phyloP scores from a whole-genome alignment of 1,140 invertebrate genomes.

The Bombus terrestris region DNA sequence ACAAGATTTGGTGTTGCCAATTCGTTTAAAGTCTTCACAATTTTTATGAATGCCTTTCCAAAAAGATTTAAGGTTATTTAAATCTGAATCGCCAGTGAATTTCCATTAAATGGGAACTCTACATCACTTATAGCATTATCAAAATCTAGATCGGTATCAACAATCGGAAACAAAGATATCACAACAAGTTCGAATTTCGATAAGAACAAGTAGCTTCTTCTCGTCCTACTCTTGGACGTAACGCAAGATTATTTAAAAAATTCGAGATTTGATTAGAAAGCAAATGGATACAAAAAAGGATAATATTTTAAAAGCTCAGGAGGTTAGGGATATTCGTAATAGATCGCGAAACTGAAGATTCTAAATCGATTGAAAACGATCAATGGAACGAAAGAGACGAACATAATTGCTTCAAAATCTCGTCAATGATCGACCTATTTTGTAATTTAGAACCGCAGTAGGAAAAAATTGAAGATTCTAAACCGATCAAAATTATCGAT shows the following conservation, averaged over 20 bases:
- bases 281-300: too few relatives aligned
- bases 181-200: too few relatives aligned
- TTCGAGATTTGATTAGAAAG: too few relatives aligned
- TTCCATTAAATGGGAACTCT: neutral
- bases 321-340: too few relatives aligned
- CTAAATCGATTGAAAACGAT: neutral
- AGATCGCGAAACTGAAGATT: neutral
- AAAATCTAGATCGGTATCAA: neutral
- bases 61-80: neutral
- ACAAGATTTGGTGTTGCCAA: neutral
- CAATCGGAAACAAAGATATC: too few relatives aligned
- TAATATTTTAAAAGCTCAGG: too few relatives aligned
- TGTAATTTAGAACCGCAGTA: neutral
- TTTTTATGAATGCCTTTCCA: neutral
- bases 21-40: neutral
- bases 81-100: neutral
- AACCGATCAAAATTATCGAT: neutral
- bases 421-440: too few relatives aligned
- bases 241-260: too few relatives aligned
- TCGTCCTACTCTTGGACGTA: too few relatives aligned
- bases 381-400: neutral
- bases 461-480: neutral
- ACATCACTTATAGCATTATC: too few relatives aligned
- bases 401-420: too few relatives aligned
- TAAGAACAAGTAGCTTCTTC: too few relatives aligned